Evolutionary conservation across 2,113 vertebrate species (phyloP).

Genomic region (Andinoacara biseriatus): DNA sequence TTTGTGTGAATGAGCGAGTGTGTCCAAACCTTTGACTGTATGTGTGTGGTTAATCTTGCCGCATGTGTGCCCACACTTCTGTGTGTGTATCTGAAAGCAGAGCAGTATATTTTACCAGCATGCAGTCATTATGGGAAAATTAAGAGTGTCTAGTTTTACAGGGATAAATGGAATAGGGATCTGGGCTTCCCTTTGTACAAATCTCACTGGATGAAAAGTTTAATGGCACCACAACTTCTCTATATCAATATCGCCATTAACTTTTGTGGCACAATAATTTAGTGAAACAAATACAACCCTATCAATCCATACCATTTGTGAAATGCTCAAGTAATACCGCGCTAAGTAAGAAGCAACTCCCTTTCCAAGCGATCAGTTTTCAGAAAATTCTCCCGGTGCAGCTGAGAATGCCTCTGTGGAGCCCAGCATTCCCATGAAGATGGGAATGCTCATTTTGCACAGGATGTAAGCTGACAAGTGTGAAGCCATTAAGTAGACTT

Average conservation of each 20-base stretch:
- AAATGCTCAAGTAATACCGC: slow-evolving; percentile 31
- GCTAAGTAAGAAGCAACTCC: slow-evolving; percentile 43
- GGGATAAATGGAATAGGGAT: slow-evolving; percentile 17
- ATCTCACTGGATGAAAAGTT: slow-evolving; percentile 11
- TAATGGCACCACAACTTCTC: background rate
- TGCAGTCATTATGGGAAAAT: slow-evolving; percentile 22
- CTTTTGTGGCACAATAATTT: slow-evolving; percentile 34
- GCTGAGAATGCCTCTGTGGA: slow-evolving; percentile 70
- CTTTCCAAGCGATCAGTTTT: slow-evolving; percentile 65
- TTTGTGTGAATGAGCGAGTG: background rate
- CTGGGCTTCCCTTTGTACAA: background rate
- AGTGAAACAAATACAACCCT: slow-evolving; percentile 30
- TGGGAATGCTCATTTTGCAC: slow-evolving; percentile 65
- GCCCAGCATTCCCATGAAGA: slow-evolving; percentile 41
- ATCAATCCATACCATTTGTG: slow-evolving; percentile 15
- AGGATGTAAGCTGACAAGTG: slow-evolving; percentile 68
- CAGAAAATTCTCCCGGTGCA: slow-evolving; percentile 63
- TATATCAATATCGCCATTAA: slow-evolving; percentile 18
- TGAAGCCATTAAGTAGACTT: slow-evolving; percentile 62
- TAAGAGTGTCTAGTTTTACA: slow-evolving; percentile 24
- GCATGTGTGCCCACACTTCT: slow-evolving; percentile 4
- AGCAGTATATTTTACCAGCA: slow-evolving; percentile 2
- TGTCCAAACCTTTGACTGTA: background rate
- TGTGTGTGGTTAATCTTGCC: background rate
- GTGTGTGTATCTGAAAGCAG: slow-evolving; percentile 10